phyloP scores from a whole-genome alignment of 1,140 invertebrate species.

The Aphidius gifuensis region DNA sequence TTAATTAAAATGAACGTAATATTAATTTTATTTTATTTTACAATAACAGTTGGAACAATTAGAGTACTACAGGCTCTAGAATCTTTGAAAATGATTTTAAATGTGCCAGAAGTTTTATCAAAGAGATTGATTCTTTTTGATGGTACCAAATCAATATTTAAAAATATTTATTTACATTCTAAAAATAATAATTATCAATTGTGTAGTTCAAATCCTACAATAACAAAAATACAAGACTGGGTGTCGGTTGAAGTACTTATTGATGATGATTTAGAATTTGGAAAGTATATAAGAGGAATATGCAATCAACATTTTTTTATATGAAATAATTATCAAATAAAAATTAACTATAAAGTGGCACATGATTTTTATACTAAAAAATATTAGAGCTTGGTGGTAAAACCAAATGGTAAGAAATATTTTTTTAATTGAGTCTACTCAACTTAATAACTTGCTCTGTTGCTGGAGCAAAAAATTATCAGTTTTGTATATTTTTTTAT shows the following conservation, averaged over 20 bases:
- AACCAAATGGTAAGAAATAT: too few relatives aligned
- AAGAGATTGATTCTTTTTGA: conserved; percentile 84
- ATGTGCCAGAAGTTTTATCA: conserved; percentile 63
- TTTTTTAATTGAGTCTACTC: too few relatives aligned
- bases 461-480: too few relatives aligned
- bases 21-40: conserved; percentile 21
- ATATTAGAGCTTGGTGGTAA: too few relatives aligned
- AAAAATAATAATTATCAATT: conserved; percentile 69
- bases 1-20: conserved; percentile 5
- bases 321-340: conserved; percentile 47
- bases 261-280: too few relatives aligned
- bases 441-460: too few relatives aligned
- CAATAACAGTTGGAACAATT: conserved; percentile 72
- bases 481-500: too few relatives aligned
- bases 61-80: conserved; percentile 92
- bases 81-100: conserved; percentile 82
- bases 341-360: too few relatives aligned
- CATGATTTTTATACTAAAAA: too few relatives aligned
- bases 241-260: conserved; percentile 65
- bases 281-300: conserved; percentile 71
- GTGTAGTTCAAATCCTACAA: conserved; percentile 73
- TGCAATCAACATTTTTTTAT: conserved; percentile 64
- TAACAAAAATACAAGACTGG: conserved; percentile 78
- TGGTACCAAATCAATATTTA: conserved; percentile 71
- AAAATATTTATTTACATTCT: conserved; percentile 74